Percentiles rank a stretch among this genome's conserved stretches.
phyloP scores from a whole-genome alignment of 2,888 invertebrate genomes.

The Caenorhabditis japonica region DNA sequence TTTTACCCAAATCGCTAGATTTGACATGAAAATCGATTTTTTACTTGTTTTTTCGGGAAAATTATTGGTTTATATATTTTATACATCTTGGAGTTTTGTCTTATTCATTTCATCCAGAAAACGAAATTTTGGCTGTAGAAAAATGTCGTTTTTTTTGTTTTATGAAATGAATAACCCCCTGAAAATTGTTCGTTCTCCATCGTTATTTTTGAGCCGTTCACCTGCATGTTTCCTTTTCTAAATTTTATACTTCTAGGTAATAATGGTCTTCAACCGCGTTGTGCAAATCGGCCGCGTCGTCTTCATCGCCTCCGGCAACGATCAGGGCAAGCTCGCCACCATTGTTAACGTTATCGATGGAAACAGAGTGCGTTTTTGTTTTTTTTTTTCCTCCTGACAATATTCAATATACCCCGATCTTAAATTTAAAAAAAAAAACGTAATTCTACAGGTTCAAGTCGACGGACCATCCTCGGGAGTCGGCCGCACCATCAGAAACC shows the following conservation, averaged over 20 bases:
- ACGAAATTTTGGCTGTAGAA: no score
- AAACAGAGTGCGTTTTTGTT: constrained; percentile 86
- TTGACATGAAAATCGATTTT: neutral
- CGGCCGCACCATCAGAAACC: constrained; percentile 85
- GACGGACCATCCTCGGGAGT: constrained; percentile 93
- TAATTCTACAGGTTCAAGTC: constrained; percentile 84
- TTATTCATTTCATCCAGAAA: no score
- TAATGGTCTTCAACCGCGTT: constrained; percentile 74
- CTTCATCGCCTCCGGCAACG: constrained; percentile 89
- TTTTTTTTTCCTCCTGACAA: neutral
- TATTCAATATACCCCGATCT: neutral
- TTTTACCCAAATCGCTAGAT: neutral
- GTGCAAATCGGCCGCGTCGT: constrained; percentile 98
- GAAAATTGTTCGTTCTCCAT: no score
- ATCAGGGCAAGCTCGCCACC: constrained; percentile 91
- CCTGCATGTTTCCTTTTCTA: no score
- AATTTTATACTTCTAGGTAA: constrained; percentile 23
- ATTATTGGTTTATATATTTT: no score
- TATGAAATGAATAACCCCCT: no score
- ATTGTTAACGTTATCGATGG: constrained; percentile 98
- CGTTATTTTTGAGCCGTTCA: no score
- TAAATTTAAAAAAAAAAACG: neutral
- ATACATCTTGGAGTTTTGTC: no score
- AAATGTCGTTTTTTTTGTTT: no score
- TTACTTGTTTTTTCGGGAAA: no score